Percentiles rank a stretch among this genome's conserved stretches.
phyloP scores from a whole-genome alignment of 2,797 vertebrate genomes.

The Gadopsis bispinosus region DNA sequence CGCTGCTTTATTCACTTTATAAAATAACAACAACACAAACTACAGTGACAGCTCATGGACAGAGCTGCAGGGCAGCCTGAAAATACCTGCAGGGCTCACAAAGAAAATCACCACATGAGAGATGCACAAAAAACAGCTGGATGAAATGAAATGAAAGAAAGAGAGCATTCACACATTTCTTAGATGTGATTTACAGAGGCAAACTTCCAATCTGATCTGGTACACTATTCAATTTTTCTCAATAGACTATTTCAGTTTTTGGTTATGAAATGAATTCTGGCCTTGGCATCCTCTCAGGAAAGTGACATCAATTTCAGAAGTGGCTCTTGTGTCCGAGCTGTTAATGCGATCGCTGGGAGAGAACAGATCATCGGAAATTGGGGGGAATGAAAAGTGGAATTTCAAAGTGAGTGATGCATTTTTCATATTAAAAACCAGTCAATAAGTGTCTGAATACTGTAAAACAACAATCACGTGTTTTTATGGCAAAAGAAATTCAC shows the following conservation, averaged over 20 bases:
- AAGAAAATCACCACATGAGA: conserved; percentile 14
- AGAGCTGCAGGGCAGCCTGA: conserved; percentile 33
- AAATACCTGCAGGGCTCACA: conserved; percentile 43
- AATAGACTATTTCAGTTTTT: background rate
- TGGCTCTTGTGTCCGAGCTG: background rate
- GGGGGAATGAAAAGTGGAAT: background rate
- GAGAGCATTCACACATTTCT: background rate
- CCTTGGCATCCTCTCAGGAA: conserved; percentile 15
- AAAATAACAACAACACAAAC: conserved; percentile 28
- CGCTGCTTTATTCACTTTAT: conserved; percentile 25
- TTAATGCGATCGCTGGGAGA: background rate
- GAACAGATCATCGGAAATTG: background rate
- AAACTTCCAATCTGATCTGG: background rate
- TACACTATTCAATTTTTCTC: background rate
- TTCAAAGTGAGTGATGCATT: background rate
- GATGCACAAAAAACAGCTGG: background rate
- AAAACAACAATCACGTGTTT: background rate
- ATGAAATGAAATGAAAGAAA: background rate
- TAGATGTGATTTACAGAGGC: conserved; percentile 5
- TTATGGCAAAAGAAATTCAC: background rate
- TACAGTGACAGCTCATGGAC: conserved; percentile 30
- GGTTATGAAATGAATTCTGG: background rate
- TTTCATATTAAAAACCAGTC: background rate
- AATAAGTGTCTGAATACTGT: background rate
- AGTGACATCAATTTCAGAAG: background rate